A percentile compares a stretch with the other conserved stretches of the same genome.
Conservation (phyloP, 1,140 invertebrate species). For the Nasonia giraulti region DNA sequence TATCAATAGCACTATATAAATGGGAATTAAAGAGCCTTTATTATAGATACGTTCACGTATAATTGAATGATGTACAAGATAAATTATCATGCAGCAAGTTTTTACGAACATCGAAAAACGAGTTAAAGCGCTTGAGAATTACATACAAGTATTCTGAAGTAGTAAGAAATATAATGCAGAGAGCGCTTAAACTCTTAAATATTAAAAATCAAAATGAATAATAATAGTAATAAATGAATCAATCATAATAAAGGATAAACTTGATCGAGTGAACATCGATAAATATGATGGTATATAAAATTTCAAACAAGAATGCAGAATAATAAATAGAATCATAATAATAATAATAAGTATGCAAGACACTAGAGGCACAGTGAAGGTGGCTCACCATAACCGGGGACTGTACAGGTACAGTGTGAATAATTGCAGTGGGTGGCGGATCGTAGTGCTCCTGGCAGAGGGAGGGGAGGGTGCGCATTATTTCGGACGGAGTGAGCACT, state of each 20-base stretch:
- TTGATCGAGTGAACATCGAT: neutral
- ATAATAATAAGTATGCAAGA: constrained; percentile 52
- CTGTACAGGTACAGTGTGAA: constrained; percentile 75
- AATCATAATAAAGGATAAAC: neutral
- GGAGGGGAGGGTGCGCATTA: constrained; percentile 89
- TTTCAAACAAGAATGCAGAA: constrained; percentile 1
- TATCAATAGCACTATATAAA: neutral
- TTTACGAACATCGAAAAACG: neutral
- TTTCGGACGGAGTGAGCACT: constrained; percentile 89
- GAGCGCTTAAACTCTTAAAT: constrained; percentile 24
- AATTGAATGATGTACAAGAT: constrained; percentile 16
- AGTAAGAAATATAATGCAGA: neutral
- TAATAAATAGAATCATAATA: constrained; percentile 30
- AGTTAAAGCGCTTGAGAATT: constrained; percentile 19
- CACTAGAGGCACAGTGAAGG: constrained; percentile 70
- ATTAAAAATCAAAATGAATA: constrained; percentile 10
- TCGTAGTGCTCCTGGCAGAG: constrained; percentile 83
- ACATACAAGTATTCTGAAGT: neutral
- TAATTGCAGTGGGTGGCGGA: constrained; percentile 76
- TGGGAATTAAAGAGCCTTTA: neutral
- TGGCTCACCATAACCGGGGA: constrained; percentile 78
- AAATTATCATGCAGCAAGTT: constrained; percentile 34
- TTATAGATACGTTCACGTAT: neutral
- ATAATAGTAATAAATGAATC: constrained; percentile 11
- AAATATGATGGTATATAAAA: constrained; percentile 14